Percentiles rank a stretch among this genome's conserved stretches.
phyloP scores from a whole-genome alignment of 2,888 invertebrate genomes.

The Trimorus sp. region DNA sequence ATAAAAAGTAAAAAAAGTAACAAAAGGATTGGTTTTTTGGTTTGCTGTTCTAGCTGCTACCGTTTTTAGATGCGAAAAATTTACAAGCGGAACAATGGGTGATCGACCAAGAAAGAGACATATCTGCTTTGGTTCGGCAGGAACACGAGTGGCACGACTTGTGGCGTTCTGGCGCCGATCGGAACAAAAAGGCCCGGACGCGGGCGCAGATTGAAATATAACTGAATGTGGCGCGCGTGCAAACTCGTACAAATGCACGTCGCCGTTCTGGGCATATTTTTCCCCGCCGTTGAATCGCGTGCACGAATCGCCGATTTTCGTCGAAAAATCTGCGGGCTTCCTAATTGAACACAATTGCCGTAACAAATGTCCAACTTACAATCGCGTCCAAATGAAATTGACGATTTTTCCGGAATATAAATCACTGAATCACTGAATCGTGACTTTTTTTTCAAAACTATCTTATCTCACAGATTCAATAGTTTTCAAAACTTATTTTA shows the following conservation, averaged over 20 bases:
- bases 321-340: not conserved
- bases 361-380: conserved; percentile 1
- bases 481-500: too few relatives aligned
- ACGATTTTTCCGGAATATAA: not conserved
- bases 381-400: conserved; percentile 1
- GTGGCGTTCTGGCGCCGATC: conserved; percentile 78
- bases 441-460: too few relatives aligned
- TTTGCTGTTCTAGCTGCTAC: conserved; percentile 30
- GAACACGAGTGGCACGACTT: conserved; percentile 79
- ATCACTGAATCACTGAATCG: too few relatives aligned
- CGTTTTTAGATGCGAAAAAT: conserved; percentile 29
- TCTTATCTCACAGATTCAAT: too few relatives aligned
- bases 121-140: conserved; percentile 68
- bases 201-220: conserved; percentile 78
- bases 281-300: not conserved
- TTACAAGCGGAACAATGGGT: conserved; percentile 30
- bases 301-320: not conserved
- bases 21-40: not conserved
- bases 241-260: conserved; percentile 59
- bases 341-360: not conserved
- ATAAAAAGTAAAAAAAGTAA: too few relatives aligned
- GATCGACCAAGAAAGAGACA: conserved; percentile 62
- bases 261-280: too few relatives aligned
- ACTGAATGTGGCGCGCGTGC: conserved; percentile 75
- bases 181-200: conserved; percentile 66